Evolutionary conservation across 2,113 vertebrate species (phyloP), one percentile per base, ranked within the genome.

Genomic region (Scomber japonicus): DNA sequence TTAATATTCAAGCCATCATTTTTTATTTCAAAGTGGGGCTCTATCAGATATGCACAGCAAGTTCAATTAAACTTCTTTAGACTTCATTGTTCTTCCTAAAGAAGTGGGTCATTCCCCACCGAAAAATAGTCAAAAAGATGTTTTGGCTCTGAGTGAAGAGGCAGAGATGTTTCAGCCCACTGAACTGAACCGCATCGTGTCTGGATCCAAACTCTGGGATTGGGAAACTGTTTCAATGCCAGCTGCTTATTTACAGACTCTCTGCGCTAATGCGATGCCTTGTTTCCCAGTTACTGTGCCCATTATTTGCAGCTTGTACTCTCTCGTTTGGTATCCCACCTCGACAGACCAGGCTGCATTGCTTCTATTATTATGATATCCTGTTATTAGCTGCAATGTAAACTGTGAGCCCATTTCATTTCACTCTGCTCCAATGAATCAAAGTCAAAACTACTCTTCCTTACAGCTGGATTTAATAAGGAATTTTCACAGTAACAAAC

Each of bases 41-140:
- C 78, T 24, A 91, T 93, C 83, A 87, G 89, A 94, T 90, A 90
- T 64, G 85, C 85, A 65, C 19, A 21, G 65, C 72, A 74, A 88
- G 82, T 90, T 88, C 70, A 90, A 91, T 93, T 87, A 88, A 92
- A 91, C 80, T 85, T 86, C 87, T 84, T 78, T 70, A 64, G 75
- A 81, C 76, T 83, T 82, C 51, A 86, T 87, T 87, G 86, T 90
- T 89, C 75, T 78, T 65, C 60, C 80, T 53, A 77, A 62, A 85
- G 72, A 93, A 93, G 64, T 92, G 88, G 86, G 91, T 90, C 90
- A 92, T 50, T 88, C 78, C 73, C 49, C 31, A 45, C 81, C 10
- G 56, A 83, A 89, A 73, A 73, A 83, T 65, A 83, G 78, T 81
- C 78, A 84, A 68, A 84, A 83, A 75, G 53, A 80, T 87, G 82